Conservation (phyloP, 2,888 invertebrate species). For the Ellobium chinense region DNA sequence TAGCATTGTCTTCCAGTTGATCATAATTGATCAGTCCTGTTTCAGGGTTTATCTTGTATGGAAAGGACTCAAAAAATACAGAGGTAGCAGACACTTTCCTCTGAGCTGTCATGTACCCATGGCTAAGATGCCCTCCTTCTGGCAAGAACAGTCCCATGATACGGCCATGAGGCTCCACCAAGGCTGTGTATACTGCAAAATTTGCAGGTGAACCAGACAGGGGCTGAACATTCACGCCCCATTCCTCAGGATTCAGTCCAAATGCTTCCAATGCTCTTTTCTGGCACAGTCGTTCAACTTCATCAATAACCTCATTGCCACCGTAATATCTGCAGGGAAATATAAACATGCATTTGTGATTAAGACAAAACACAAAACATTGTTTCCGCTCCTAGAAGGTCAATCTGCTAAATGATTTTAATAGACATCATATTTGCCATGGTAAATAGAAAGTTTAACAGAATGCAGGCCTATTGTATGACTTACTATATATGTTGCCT, state of each 20-base stretch:
- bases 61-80: conserved; percentile 98
- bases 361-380: too few relatives aligned
- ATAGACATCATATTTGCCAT: too few relatives aligned
- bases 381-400: too few relatives aligned
- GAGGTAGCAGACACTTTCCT: conserved; percentile 98
- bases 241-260: conserved; percentile 88
- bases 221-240: conserved; percentile 99
- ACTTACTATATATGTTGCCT: too few relatives aligned
- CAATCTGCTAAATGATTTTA: too few relatives aligned
- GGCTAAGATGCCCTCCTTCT: conserved; percentile 92
- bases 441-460: too few relatives aligned
- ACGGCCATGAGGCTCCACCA: conserved; percentile 91
- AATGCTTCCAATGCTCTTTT: conserved; percentile 91
- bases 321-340: conserved; percentile 97
- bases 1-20: conserved; percentile 88
- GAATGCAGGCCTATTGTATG: too few relatives aligned
- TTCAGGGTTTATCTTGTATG: conserved; percentile 90
- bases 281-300: conserved; percentile 94
- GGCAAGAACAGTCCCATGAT: conserved; percentile 98
- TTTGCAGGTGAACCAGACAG: conserved; percentile 98
- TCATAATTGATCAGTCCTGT: conserved; percentile 97
- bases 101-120: conserved; percentile 90
- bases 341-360: too few relatives aligned
- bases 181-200: conserved; percentile 95
- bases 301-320: conserved; percentile 96